These are phyloP conservation scores for Nomia melanderi DNA, from an alignment of 1,140 invertebrate species.

Conservation along the genomic window DNA sequence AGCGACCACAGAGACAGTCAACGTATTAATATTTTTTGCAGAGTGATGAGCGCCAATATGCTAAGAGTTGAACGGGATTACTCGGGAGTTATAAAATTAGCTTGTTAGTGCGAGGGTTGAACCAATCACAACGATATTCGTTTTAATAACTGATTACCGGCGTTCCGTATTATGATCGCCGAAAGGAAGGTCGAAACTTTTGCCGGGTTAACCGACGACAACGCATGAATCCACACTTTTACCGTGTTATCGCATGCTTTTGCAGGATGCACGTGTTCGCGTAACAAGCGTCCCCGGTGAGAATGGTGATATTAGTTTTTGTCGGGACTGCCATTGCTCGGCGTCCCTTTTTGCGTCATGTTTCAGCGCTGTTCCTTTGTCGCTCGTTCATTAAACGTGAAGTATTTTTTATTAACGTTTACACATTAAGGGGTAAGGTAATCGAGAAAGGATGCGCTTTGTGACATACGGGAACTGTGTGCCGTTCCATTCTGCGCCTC, in stretches of 20 bases:
- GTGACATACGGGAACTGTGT: neutral
- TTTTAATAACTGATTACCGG: no score
- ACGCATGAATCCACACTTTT: slow-evolving; percentile 53
- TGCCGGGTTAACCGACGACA: neutral
- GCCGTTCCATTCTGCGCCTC: neutral
- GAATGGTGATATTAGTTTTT: slow-evolving; percentile 71
- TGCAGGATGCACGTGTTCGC: slow-evolving; percentile 31
- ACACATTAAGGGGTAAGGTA: slow-evolving; percentile 53
- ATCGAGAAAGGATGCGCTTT: slow-evolving; percentile 55
- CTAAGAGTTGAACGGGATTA: no score
- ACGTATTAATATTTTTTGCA: no score
- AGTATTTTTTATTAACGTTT: slow-evolving; percentile 75
- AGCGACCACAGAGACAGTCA: no score
- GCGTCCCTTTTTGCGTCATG: slow-evolving; percentile 58
- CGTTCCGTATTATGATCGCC: neutral
- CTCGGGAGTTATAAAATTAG: no score
- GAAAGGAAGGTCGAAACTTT: slow-evolving; percentile 43
- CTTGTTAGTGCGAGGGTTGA: no score
- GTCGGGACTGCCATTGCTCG: slow-evolving; percentile 55
- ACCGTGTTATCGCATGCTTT: slow-evolving; percentile 51
- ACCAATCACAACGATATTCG: no score
- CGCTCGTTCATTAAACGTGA: slow-evolving; percentile 71
- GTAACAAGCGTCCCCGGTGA: slow-evolving; percentile 51
- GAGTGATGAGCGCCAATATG: no score
- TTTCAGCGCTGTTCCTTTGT: slow-evolving; percentile 69